Evolutionary conservation across 2,113 vertebrate genomes (phyloP), one percentile per base, ranked within the genome.

Genomic region (Hymenochirus boettgeri): DNA sequence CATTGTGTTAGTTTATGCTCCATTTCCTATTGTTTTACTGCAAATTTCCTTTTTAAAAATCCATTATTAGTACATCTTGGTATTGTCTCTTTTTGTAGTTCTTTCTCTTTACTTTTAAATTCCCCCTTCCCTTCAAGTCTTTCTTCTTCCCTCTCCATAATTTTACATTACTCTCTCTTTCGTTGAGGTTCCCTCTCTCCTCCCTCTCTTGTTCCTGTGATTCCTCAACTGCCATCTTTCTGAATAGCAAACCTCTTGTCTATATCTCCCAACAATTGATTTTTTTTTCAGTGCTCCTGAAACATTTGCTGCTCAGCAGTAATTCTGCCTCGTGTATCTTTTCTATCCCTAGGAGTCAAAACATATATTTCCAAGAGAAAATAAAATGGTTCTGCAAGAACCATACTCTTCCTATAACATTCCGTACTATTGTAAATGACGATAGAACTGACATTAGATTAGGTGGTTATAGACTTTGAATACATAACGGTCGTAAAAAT

Each of bases 231-330:
- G 39, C 39, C 39, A 42, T 42, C 39, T n/a, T 15, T 42, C 10
- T 42, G 39, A 42, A 42, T 42, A 42, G 39, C 4, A 42, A 42
- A 42, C 39, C 39, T 42, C 39, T 42, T 6, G 6, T 42, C 39
- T 15, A 42, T 15, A 7, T 42, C 39, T 42, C 5, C 17, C 10
- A 42, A 42, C 39, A 42, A 42, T 42, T 42, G 39, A 42, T n/a
- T n/a, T 42, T 42, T 42, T 42, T 42, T 42, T 42, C 39, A n/a
- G 7, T 42, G 39, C 39, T 42, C 3, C 39, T 42, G 13, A 42
- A 42, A 42, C 39, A 42, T 42, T 42, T 42, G 39, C 39, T 42
- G 39, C 39, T 42, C 39, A 42, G 39, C 39, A 42, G 39, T 42
- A 42, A 42, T 42, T 42, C 39, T 42, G 39, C 39, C 39, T 42